Conservation (phyloP, 2,888 invertebrate species). For the Tyria jacobaeae region DNA sequence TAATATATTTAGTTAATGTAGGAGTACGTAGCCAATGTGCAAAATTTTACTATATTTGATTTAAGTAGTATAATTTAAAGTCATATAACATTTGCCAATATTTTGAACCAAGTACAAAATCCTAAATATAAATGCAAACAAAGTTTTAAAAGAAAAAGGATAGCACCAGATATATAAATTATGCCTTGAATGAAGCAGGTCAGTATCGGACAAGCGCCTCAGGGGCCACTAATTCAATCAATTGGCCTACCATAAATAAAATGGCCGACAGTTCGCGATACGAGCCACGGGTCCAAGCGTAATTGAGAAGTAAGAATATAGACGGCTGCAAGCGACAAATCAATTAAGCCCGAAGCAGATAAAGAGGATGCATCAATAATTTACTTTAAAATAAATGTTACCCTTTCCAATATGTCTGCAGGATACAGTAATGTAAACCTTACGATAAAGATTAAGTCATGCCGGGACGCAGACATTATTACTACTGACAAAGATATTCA, state of each 20-base stretch:
- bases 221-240: conserved; percentile 85
- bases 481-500: conserved; percentile 31
- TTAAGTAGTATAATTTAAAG: background rate
- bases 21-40: too few relatives aligned
- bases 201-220: conserved; percentile 75
- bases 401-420: conserved; percentile 49
- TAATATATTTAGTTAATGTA: too few relatives aligned
- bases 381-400: conserved; percentile 67
- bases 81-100: background rate
- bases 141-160: conserved; percentile 60
- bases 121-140: conserved; percentile 41
- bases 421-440: conserved; percentile 60
- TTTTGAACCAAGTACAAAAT: conserved; percentile 7
- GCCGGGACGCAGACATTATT: conserved; percentile 43
- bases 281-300: conserved; percentile 70
- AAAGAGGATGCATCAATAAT: conserved; percentile 81
- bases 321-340: conserved; percentile 80
- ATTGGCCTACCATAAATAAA: conserved; percentile 83
- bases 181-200: conserved; percentile 68
- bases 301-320: conserved; percentile 81
- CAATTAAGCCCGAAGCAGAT: conserved; percentile 78
- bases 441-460: conserved; percentile 54
- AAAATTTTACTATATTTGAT: too few relatives aligned
- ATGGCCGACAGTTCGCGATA: conserved; percentile 77
- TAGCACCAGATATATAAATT: conserved; percentile 72